Evolutionary conservation across 2,888 invertebrate species (phyloP).

Genomic region (Dexiosoma caninum): DNA sequence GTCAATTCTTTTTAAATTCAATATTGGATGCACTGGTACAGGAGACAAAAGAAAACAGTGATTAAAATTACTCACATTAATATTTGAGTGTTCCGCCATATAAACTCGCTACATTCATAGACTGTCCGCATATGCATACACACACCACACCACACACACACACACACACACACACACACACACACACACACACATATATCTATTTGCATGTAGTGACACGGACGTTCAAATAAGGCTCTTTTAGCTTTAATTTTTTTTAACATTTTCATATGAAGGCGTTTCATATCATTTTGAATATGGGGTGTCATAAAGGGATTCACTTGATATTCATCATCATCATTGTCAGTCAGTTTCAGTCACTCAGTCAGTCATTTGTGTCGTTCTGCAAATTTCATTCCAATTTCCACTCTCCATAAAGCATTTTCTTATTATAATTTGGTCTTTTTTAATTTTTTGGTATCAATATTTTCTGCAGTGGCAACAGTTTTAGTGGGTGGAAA

Average conservation of each 20-base stretch:
- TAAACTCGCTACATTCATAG: neutral
- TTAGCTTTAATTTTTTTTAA: neutral
- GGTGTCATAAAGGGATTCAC: conserved; percentile 76
- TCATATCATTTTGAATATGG: conserved; percentile 14
- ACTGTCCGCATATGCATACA: neutral
- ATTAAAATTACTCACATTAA: neutral
- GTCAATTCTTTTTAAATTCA: too few relatives aligned
- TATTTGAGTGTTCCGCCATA: neutral
- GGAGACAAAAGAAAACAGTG: too few relatives aligned
- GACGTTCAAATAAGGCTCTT: too few relatives aligned
- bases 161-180: too few relatives aligned
- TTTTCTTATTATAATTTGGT: conserved; percentile 49
- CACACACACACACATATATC: too few relatives aligned
- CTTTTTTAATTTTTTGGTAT: conserved; percentile 2
- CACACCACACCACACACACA: too few relatives aligned
- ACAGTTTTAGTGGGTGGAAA: conserved; percentile 54
- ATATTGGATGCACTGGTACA: too few relatives aligned
- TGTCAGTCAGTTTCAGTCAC: conserved; percentile 71
- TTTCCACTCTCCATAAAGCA: conserved; percentile 19
- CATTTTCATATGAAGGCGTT: conserved; percentile 66
- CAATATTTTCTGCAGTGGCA: conserved; percentile 40
- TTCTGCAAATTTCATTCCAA: conserved; percentile 37
- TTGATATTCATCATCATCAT: conserved; percentile 78
- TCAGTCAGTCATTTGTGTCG: conserved; percentile 47
- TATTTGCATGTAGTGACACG: too few relatives aligned